Base-by-base conservation (phyloP, 2,797 vertebrate species). In the Chaenodraco wilsoni region DNA sequence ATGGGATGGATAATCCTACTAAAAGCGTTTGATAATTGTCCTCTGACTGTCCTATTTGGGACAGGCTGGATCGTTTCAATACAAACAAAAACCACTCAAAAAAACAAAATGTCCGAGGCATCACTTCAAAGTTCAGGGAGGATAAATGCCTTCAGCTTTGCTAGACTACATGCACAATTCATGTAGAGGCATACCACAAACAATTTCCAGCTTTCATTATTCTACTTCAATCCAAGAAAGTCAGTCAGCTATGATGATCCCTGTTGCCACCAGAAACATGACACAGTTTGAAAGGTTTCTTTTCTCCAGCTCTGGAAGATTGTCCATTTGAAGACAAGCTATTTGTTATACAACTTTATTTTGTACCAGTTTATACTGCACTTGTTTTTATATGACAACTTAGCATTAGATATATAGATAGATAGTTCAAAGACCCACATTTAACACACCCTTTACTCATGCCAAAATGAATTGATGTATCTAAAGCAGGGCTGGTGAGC, bases 241-340 rank as follows among this genome's bases (percentile, higher is more conserved):
- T 72, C 14, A 87, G 71, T 14, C 72, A 85, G 65, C 76, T 80
- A 74, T 76, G 57, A 31, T n/a, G 52, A 23, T 70, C 67, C 19
- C 64, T 50, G 59, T 54, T 61, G 62, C 74, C 33, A 51, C 41
- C 55, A 58, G 33, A 72, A 49, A 44, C 72, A 60, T 50, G 23
- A 40, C 61, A 46, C 64, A 13, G 21, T 16, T 3, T 31, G 41
- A 72, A 44, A 74, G 2, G 21, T 37, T 55, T 52, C 43, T 41
- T 45, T n/a, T 19, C 63, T 66, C 3, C 41, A 40, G 55, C 27
- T 51, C 17, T 13, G 40, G 41, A 57, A 52, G 13, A 48, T 61
- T 40, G 37, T 66, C 48, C 5, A n/a, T 57, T 41, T 59, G 3
- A 54, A 23, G 31, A 45, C 1, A 21, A 49, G 13, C 41, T 12